Percentiles rank a stretch among this genome's conserved stretches.
Evolutionary conservation across 2,888 invertebrate species (phyloP).

Genomic region (Apeira syringaria): DNA sequence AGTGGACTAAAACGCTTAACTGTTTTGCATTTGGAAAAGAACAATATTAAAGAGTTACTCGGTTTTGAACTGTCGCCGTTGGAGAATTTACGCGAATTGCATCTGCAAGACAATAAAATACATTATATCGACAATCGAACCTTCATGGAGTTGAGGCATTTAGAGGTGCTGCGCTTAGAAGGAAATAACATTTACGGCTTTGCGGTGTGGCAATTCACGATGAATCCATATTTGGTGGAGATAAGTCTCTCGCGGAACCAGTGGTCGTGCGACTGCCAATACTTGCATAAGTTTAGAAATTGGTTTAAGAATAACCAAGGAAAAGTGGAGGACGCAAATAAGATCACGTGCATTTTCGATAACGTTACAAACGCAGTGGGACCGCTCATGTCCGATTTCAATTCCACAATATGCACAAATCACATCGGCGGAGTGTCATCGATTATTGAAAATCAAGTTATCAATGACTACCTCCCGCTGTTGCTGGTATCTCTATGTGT

Average conservation of each 20-base stretch:
- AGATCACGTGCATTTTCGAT: constrained; percentile 90
- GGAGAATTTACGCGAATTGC: constrained; percentile 92
- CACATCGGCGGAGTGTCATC: constrained; percentile 89
- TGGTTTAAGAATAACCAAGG: constrained; percentile 91
- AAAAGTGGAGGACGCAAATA: constrained; percentile 91
- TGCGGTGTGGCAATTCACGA: constrained; percentile 92
- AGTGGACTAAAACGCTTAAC: constrained; percentile 92
- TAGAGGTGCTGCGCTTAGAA: constrained; percentile 93
- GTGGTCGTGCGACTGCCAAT: constrained; percentile 96
- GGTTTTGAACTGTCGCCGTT: constrained; percentile 93
- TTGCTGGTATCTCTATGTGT: constrained; percentile 90
- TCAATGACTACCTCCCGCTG: constrained; percentile 92
- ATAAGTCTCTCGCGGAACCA: constrained; percentile 92
- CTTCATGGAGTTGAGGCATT: constrained; percentile 90
- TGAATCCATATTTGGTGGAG: constrained; percentile 94
- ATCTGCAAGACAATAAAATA: constrained; percentile 93
- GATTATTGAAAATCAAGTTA: constrained; percentile 89
- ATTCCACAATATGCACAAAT: constrained; percentile 90
- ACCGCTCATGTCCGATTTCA: constrained; percentile 89
- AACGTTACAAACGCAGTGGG: constrained; percentile 88
- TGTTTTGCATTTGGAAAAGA: constrained; percentile 94
- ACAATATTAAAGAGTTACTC: constrained; percentile 89
- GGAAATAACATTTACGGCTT: constrained; percentile 92
- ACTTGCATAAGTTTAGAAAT: constrained; percentile 89
- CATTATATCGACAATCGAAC: constrained; percentile 93